Evolutionary conservation across 1,140 invertebrate genomes (phyloP).

Genomic region (Drosophila cardini): DNA sequence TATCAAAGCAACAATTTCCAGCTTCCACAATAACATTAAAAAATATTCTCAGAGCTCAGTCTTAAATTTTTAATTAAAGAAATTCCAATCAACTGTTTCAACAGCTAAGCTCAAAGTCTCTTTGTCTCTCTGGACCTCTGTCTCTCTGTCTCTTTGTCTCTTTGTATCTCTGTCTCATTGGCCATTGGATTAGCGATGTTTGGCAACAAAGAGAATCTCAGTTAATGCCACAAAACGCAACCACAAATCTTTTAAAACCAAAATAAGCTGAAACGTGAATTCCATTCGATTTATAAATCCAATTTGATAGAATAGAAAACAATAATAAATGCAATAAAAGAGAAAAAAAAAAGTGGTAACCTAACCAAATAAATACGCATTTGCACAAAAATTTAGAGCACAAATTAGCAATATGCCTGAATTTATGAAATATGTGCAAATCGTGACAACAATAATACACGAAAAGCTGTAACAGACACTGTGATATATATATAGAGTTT

Average conservation of each 20-base stretch:
- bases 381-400: conserved; percentile 76
- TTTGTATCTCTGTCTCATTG: conserved; percentile 24
- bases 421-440: conserved; percentile 82
- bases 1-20: too few species aligned
- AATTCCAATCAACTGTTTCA: background rate
- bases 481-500: too few species aligned
- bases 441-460: conserved; percentile 77
- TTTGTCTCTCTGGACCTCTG: conserved; percentile 20
- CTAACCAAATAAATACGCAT: conserved; percentile 74
- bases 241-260: conserved; percentile 43
- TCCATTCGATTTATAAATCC: conserved; percentile 66
- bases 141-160: conserved; percentile 3
- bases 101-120: background rate
- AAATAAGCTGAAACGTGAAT: conserved; percentile 33
- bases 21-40: too few species aligned
- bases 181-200: conserved; percentile 29
- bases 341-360: conserved; percentile 34
- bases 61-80: conserved; percentile 5
- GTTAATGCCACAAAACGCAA: conserved; percentile 28
- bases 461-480: conserved; percentile 29
- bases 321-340: conserved; percentile 77
- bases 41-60: background rate
- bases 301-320: conserved; percentile 78
- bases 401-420: conserved; percentile 79
- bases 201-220: conserved; percentile 26